Conservation (phyloP, 2,888 invertebrate genomes). For the Drosophila neoperkinsi region DNA sequence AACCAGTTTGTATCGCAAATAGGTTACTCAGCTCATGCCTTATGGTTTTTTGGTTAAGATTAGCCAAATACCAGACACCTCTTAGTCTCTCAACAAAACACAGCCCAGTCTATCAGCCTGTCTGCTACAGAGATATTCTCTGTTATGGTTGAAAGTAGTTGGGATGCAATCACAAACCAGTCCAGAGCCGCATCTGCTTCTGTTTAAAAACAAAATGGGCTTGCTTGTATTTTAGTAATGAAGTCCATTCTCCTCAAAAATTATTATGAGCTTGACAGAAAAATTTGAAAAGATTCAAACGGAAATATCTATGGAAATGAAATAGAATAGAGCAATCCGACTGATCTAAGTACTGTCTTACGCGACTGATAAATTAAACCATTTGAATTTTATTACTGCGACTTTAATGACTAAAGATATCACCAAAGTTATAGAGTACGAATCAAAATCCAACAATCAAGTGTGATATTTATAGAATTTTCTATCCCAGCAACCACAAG, state of each 20-base stretch:
- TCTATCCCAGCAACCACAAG: not conserved
- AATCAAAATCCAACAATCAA: not conserved
- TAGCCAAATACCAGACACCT: constrained; percentile 68
- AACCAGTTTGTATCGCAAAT: constrained; percentile 35
- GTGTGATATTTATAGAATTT: not conserved
- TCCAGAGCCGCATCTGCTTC: constrained; percentile 41
- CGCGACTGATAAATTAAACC: not conserved
- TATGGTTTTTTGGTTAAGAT: constrained; percentile 66
- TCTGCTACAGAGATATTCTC: constrained; percentile 35
- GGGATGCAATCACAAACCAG: not conserved
- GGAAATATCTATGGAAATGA: not conserved
- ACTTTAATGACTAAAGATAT: not conserved
- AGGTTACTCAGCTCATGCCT: constrained; percentile 37
- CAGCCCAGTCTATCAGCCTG: constrained; percentile 21
- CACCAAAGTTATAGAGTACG: not conserved
- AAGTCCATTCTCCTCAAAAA: constrained; percentile 20
- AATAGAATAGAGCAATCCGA: not conserved
- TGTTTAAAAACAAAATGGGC: constrained; percentile 20
- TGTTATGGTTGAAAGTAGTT: constrained; percentile 18
- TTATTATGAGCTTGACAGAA: not conserved
- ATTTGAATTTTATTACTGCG: too few relatives aligned
- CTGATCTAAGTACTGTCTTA: not conserved
- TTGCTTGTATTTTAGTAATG: constrained; percentile 33
- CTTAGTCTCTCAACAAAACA: constrained; percentile 28
- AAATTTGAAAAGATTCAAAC: not conserved